Evolutionary conservation across 2,113 vertebrate genomes (phyloP).

Genomic region (Hyaena hyaena): DNA sequence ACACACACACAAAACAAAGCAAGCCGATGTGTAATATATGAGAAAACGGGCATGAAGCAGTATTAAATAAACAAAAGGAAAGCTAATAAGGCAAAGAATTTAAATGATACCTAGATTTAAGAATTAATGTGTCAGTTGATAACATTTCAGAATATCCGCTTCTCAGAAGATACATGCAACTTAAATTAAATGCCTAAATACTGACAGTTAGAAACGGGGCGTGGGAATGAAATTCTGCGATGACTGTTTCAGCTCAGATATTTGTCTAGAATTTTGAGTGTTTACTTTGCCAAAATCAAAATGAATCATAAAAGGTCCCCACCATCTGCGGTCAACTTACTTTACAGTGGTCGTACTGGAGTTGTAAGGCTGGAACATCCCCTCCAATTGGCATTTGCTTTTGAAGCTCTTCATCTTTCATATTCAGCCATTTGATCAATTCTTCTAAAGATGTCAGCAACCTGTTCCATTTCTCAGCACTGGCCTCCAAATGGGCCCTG

Average conservation of each 20-base stretch:
- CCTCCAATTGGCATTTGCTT: slow-evolving; percentile 97
- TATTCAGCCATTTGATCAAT: slow-evolving; percentile 95
- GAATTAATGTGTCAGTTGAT: not conserved
- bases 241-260: not conserved
- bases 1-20: not conserved
- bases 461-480: slow-evolving; percentile 95
- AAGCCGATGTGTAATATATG: not conserved
- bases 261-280: not conserved
- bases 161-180: not conserved
- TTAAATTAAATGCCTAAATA: slow-evolving; percentile 14
- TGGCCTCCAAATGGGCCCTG: slow-evolving; percentile 96
- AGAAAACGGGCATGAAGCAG: not conserved
- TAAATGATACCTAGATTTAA: not conserved
- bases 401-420: slow-evolving; percentile 96
- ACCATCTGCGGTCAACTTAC: slow-evolving; percentile 82
- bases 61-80: not conserved
- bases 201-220: not conserved
- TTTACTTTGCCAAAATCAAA: not conserved
- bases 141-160: slow-evolving; percentile 17
- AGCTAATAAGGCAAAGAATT: not conserved
- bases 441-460: slow-evolving; percentile 95
- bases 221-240: no score
- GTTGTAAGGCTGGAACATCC: slow-evolving; percentile 95
- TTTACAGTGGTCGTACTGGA: slow-evolving; percentile 95
- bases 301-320: not conserved